These are phyloP conservation scores for Centropristis striata DNA, from an alignment of 2,113 vertebrate genomes.

Conservation along the genomic window DNA sequence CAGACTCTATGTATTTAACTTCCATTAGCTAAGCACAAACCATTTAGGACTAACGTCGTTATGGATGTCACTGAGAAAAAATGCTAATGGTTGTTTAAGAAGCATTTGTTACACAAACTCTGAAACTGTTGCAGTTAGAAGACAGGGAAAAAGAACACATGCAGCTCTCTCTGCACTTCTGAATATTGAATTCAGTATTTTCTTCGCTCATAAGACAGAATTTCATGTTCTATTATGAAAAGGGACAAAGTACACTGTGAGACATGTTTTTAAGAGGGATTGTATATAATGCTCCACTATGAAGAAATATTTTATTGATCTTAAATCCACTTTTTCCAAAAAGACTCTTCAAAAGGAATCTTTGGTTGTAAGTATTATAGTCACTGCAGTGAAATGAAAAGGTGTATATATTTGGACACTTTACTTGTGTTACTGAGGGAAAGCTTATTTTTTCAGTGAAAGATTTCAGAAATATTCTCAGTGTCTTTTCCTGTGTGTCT, in stretches of 20 bases:
- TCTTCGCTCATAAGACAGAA: conserved; percentile 19
- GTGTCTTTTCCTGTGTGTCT: conserved; percentile 56
- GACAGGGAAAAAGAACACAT: not conserved
- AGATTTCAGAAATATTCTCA: conserved; percentile 34
- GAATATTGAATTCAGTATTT: conserved; percentile 49
- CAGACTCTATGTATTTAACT: conserved; percentile 31
- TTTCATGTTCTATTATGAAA: conserved; percentile 31
- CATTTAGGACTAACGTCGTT: conserved; percentile 25
- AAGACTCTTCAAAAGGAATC: conserved; percentile 17
- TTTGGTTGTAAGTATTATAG: conserved; percentile 48
- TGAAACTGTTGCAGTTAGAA: conserved; percentile 24
- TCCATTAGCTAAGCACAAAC: conserved; percentile 62
- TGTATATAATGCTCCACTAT: conserved; percentile 47
- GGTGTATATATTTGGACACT: conserved; percentile 74
- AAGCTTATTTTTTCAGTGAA: conserved; percentile 74
- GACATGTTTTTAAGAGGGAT: conserved; percentile 54
- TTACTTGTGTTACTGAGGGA: conserved; percentile 41
- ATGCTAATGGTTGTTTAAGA: conserved; percentile 44
- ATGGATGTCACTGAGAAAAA: conserved; percentile 32
- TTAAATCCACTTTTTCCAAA: conserved; percentile 44
- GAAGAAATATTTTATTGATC: conserved; percentile 60
- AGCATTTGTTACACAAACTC: conserved; percentile 14
- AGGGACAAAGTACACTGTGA: conserved; percentile 75
- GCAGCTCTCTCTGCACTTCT: conserved; percentile 29
- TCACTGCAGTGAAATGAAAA: conserved; percentile 37